Evolutionary conservation across 2,113 vertebrate species (phyloP), one percentile per base, ranked within the genome.

Genomic region (Penelope pileata): DNA sequence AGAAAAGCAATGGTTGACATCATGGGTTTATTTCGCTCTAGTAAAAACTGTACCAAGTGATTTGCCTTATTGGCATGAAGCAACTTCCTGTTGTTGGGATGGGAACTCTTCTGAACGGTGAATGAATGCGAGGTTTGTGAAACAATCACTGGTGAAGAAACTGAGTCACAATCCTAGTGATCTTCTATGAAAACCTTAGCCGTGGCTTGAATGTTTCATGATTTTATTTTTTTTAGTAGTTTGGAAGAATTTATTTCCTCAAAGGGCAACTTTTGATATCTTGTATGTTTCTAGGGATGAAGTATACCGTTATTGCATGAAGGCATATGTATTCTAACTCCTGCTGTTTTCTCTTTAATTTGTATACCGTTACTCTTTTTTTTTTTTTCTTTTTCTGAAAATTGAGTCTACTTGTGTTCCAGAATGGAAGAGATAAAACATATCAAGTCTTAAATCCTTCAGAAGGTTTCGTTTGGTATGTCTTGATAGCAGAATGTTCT

Each of bases 1-100:
- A 95, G n/a, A 82, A 97, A 98, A 80, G 98, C 99, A 38, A 97
- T 99, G 99, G 53, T 96, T 22, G 99, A 99, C 72, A 98, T 99
- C 27, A 94, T 98, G 93, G 58, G 27, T 68, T 98, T 99, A 74
- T 99, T 99, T 85, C 92, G 97, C 68, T 27, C 94, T 17, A 19
- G 7, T 48, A 43, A 85, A 32, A 98, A 99, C 59, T 98, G 98
- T 54, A 98, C 97, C 67, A 98, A 99, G 93, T 99, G 97, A 98
- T 70, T 47, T 11, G 18, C 78, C 17, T 81, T 62, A 60, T 5
- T 47, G 11, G 32, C 69, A 47, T 66, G 63, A 83, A 30, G 84
- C 45, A 53, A 19, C 6, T 67, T 72, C 63, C 91, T 87, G 27
- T 27, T 47, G 66, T 16, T 84, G 81, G 88, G 45, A 47, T 38